Evolutionary conservation across 1,140 invertebrate species (phyloP).

Genomic region (Ctenoplectra terminalis): DNA sequence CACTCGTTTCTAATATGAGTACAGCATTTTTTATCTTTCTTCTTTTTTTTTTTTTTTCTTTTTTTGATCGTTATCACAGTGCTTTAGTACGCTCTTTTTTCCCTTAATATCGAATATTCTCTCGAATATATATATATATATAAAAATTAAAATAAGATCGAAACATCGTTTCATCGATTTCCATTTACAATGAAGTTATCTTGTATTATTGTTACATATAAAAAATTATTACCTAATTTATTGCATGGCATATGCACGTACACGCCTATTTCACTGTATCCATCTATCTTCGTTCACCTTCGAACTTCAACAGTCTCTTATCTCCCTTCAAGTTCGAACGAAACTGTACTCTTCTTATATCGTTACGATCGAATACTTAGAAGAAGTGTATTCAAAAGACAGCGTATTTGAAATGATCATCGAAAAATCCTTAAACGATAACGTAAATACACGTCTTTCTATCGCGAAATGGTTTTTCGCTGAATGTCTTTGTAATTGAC

Average conservation of each 20-base stretch:
- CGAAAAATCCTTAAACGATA: constrained; percentile 12
- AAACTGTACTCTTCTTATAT: background rate
- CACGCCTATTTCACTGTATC: constrained; percentile 15
- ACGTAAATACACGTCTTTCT: background rate
- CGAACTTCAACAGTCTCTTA: background rate
- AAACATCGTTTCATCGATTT: constrained; percentile 20
- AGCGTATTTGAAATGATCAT: background rate
- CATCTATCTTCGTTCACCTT: background rate
- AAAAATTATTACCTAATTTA: constrained; percentile 47
- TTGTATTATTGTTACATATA: constrained; percentile 44
- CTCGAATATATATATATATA: constrained; percentile 42
- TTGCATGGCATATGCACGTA: constrained; percentile 47
- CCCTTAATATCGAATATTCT: constrained; percentile 40
- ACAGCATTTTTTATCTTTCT: background rate
- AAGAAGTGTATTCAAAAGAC: background rate
- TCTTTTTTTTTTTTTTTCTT: background rate
- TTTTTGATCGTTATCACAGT: constrained; percentile 57
- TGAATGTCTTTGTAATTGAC: constrained; percentile 14
- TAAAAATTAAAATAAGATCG: constrained; percentile 34
- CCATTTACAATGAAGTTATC: constrained; percentile 21
- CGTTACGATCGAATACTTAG: background rate
- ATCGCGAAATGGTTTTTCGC: background rate
- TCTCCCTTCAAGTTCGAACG: background rate
- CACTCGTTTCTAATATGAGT: constrained; percentile 2
- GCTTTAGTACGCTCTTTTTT: constrained; percentile 43